These are phyloP conservation scores for Smutsia gigantea DNA, from an alignment of 2,797 vertebrate genomes.

Conservation along the genomic window DNA sequence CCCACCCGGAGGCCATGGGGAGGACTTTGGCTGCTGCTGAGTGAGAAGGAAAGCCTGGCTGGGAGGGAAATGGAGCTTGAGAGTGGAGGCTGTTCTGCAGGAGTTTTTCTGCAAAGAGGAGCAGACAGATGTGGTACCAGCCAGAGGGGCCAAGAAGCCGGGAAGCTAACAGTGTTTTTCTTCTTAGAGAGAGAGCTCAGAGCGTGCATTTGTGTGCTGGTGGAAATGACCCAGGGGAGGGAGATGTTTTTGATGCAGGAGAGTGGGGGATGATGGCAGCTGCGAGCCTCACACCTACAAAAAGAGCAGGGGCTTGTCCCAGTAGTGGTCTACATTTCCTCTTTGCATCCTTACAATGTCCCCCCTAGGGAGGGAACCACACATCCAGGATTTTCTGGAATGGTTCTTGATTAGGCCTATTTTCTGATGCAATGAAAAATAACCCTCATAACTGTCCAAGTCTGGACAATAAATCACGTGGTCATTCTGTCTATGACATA, in stretches of 20 bases:
- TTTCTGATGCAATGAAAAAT: neutral
- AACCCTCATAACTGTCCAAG: neutral
- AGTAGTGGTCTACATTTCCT: rapidly evolving
- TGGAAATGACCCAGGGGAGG: neutral
- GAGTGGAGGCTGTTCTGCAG: rapidly evolving
- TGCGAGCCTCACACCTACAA: neutral
- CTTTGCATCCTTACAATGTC: neutral
- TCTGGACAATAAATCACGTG: neutral
- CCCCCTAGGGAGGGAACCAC: no score
- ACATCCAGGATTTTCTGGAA: neutral
- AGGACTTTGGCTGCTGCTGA: neutral
- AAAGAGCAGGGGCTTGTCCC: no score
- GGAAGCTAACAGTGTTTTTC: neutral
- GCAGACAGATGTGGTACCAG: neutral
- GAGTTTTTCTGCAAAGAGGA: neutral
- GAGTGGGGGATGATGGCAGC: neutral
- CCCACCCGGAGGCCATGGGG: neutral
- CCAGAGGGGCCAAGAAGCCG: no score
- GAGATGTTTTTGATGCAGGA: rapidly evolving
- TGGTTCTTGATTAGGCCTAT: neutral
- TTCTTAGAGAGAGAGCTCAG: neutral
- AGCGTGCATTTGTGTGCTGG: neutral
- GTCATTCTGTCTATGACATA: neutral
- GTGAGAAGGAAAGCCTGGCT: neutral
- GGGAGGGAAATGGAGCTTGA: neutral